phyloP scores from a whole-genome alignment of 53 echinoderm and acorn worm species.

The Antedon mediterranea region DNA sequence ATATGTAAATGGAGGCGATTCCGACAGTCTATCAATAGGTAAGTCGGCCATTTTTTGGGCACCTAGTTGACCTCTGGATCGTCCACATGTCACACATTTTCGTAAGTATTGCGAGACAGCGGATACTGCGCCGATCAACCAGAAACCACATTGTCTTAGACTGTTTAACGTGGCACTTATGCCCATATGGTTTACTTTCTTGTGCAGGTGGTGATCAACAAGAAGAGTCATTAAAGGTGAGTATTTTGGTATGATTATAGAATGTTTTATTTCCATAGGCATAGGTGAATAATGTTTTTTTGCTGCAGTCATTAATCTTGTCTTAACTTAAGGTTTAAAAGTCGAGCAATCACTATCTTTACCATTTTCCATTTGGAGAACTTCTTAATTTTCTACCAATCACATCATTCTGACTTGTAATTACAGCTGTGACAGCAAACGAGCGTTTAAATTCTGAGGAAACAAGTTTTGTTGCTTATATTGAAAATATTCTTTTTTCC shows the following conservation, averaged over 20 bases:
- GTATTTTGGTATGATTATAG: conserved; percentile 10
- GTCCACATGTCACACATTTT: conserved; percentile 7
- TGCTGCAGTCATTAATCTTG: neutral
- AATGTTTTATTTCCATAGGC: conserved; percentile 5
- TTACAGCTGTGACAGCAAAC: neutral
- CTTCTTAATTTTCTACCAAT: neutral
- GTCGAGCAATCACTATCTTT: neutral
- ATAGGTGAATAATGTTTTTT: neutral
- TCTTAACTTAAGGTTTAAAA: neutral
- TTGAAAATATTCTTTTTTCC: too few relatives aligned
- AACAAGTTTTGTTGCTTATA: too few relatives aligned
- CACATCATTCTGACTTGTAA: neutral
- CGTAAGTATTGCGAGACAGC: conserved; percentile 5
- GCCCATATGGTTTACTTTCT: conserved; percentile 34
- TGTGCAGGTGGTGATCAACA: conserved; percentile 18
- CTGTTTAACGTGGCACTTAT: conserved; percentile 30
- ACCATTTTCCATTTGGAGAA: neutral
- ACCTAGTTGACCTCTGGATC: conserved; percentile 4
- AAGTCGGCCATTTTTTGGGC: conserved; percentile 16
- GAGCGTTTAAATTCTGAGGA: neutral
- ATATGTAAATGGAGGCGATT: conserved; percentile 16
- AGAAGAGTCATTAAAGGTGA: conserved; percentile 16
- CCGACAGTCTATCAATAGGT: conserved; percentile 7
- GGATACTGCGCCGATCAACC: conserved; percentile 7
- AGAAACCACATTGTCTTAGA: conserved; percentile 20